Evolutionary conservation across 1,140 invertebrate species (phyloP).

Genomic region (Bombus breviceps): DNA sequence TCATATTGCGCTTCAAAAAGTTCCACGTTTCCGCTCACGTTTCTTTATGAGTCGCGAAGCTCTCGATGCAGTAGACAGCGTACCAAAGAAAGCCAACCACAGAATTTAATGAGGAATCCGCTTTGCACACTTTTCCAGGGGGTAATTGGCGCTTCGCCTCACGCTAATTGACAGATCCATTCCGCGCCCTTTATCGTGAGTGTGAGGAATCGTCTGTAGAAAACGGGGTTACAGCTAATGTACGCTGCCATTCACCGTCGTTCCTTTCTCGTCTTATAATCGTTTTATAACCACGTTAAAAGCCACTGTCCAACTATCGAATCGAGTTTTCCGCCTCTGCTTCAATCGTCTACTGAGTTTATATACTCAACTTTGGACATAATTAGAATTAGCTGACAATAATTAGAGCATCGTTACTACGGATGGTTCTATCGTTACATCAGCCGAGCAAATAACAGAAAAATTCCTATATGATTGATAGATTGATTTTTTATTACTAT

Average conservation of each 20-base stretch:
- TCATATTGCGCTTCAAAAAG: too few relatives aligned
- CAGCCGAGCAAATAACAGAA: too few relatives aligned
- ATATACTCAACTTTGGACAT: too few relatives aligned
- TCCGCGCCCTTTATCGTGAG: constrained; percentile 23
- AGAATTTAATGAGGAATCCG: constrained; percentile 53
- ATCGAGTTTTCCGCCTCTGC: too few relatives aligned
- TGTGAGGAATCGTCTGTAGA: constrained; percentile 24
- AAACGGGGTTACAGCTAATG: constrained; percentile 23
- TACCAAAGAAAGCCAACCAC: constrained; percentile 8
- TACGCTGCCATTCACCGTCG: background rate
- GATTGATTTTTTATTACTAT: too few relatives aligned
- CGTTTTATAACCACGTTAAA: constrained; percentile 5
- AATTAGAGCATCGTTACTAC: background rate
- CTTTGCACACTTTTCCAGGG: constrained; percentile 28
- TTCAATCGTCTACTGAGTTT: background rate
- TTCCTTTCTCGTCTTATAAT: background rate
- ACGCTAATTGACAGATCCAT: constrained; percentile 58
- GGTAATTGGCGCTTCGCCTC: constrained; percentile 54
- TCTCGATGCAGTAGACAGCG: background rate
- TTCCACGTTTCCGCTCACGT: background rate
- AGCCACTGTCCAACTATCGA: background rate
- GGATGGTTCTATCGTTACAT: background rate
- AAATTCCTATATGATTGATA: too few relatives aligned
- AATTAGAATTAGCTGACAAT: background rate
- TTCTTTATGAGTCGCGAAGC: background rate